Percentiles rank a stretch among this genome's conserved stretches.
These are phyloP conservation scores for Aphelinus certus DNA, from an alignment of 1,140 invertebrate species.

Conservation along the genomic window DNA sequence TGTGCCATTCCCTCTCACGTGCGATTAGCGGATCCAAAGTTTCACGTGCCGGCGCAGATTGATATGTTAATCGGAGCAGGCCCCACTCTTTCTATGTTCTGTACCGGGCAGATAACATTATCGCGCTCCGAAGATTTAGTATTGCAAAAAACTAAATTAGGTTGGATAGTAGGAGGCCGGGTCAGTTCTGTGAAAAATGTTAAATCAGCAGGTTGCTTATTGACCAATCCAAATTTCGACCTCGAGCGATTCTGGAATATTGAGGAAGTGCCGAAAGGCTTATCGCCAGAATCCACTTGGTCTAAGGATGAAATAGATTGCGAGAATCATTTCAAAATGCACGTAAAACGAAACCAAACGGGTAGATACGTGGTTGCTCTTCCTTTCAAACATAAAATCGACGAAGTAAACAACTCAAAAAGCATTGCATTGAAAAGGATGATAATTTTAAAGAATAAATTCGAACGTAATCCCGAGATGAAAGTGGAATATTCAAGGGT, in stretches of 20 bases:
- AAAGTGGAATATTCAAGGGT: constrained; percentile 4
- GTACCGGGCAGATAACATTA: constrained; percentile 30
- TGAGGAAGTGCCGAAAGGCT: neutral
- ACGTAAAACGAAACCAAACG: neutral
- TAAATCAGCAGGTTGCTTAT: neutral
- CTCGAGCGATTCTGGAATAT: constrained; percentile 1
- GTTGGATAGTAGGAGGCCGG: too few relatives aligned
- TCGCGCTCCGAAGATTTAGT: neutral
- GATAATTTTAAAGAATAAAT: neutral
- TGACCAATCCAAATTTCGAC: neutral
- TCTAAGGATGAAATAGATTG: neutral
- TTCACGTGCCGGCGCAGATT: constrained; percentile 15
- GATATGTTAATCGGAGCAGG: constrained; percentile 37
- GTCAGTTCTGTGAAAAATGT: too few relatives aligned
- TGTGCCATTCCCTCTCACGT: constrained; percentile 26
- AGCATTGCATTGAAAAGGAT: neutral
- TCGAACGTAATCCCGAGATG: neutral
- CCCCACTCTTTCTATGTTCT: constrained; percentile 29
- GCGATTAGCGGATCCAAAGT: constrained; percentile 25
- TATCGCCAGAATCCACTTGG: neutral
- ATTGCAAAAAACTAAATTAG: constrained; percentile 13
- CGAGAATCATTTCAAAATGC: neutral
- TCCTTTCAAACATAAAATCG: neutral
- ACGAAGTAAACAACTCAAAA: neutral
- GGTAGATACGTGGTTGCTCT: neutral